Percentiles rank a stretch among this genome's conserved stretches.
Conservation (phyloP, 1,140 invertebrate genomes). For the Rhagoletis zephyria region DNA sequence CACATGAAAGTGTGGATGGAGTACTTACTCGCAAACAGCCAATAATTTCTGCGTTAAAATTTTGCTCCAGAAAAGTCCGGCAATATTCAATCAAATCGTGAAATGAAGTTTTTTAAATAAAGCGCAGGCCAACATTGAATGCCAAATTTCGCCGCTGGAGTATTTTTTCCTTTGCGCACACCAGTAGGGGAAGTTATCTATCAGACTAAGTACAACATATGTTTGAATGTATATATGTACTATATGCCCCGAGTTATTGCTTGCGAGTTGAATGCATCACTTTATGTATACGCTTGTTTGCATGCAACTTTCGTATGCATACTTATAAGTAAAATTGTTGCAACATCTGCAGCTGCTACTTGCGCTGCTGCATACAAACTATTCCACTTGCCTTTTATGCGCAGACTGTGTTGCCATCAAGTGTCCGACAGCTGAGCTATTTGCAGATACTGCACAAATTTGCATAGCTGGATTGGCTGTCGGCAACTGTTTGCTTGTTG, state of each 20-base stretch:
- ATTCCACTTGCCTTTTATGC: slow-evolving; percentile 19
- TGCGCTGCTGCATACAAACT: background rate
- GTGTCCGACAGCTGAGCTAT: slow-evolving; percentile 20
- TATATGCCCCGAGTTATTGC: background rate
- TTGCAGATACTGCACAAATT: slow-evolving; percentile 29
- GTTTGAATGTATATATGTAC: background rate
- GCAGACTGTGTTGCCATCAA: background rate
- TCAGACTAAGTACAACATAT: background rate
- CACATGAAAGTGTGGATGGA: background rate
- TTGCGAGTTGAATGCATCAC: background rate
- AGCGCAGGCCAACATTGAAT: background rate
- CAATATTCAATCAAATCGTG: slow-evolving; percentile 6
- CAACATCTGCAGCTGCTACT: background rate
- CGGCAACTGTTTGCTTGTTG: slow-evolving; percentile 24
- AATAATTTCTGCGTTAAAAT: background rate
- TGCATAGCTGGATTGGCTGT: slow-evolving; percentile 32
- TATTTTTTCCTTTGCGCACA: background rate
- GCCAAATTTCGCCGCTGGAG: background rate
- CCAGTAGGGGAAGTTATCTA: too few species aligned
- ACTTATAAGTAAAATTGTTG: background rate
- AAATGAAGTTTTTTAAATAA: slow-evolving; percentile 4
- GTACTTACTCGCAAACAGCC: background rate
- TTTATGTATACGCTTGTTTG: background rate
- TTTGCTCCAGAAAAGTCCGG: slow-evolving; percentile 1
- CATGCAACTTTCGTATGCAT: background rate